A percentile compares a stretch with the other conserved stretches of the same genome.
Conservation (phyloP, 2,888 invertebrate genomes). For the Andrena minutula region DNA sequence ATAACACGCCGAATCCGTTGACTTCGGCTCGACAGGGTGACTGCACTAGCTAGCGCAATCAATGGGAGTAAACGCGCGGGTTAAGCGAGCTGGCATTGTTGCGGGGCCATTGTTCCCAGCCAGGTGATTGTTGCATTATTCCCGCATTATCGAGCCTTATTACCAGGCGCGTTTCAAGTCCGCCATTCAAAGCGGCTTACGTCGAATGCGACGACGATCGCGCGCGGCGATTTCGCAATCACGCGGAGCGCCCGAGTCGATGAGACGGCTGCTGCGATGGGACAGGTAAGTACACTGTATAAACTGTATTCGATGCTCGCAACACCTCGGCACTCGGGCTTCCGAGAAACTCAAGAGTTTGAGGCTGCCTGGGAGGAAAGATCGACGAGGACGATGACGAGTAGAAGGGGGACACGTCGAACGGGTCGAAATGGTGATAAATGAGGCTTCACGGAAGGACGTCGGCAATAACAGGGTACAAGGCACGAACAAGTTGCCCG, state of each 20-base stretch:
- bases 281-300: no score
- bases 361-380: no score
- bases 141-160: conserved; percentile 67
- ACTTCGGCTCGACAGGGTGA: conserved; percentile 45
- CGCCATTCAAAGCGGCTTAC: conserved; percentile 45
- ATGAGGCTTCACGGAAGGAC: neutral
- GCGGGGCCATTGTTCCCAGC: conserved; percentile 60
- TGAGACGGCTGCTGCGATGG: no score
- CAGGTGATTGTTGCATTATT: conserved; percentile 69
- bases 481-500: conserved; percentile 18
- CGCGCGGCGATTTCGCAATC: conserved; percentile 28
- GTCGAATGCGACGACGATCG: conserved; percentile 13
- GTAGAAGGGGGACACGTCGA: neutral
- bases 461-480: conserved; percentile 34
- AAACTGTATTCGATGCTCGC: no score
- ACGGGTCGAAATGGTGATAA: conserved; percentile 14
- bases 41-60: conserved; percentile 60
- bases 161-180: conserved; percentile 55
- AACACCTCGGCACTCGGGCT: no score
- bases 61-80: conserved; percentile 62
- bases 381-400: neutral
- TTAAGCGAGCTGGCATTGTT: conserved; percentile 60
- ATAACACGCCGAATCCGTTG: conserved; percentile 25
- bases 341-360: no score
- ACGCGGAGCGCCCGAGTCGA: neutral